Evolutionary conservation across 2,113 vertebrate genomes (phyloP).

Genomic region (Pipa parva): DNA sequence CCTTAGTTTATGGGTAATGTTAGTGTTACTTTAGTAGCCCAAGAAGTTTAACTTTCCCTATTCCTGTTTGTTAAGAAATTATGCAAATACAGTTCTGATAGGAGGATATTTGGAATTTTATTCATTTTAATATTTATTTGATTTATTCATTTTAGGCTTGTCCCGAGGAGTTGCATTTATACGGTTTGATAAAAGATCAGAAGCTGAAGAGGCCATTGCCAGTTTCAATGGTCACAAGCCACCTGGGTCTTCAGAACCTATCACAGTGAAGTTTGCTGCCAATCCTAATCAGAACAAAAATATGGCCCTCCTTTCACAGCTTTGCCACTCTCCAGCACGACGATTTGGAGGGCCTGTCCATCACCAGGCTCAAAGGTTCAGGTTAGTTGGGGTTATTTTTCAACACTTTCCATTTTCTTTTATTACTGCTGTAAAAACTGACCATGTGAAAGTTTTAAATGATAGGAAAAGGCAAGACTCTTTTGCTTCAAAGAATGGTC

Average conservation of each 20-base stretch:
- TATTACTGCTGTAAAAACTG: no score
- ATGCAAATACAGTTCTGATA: neutral
- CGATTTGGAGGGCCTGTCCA: slow-evolving; percentile 92
- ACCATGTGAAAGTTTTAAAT: no score
- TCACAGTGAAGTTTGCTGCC: slow-evolving; percentile 95
- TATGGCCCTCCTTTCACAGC: slow-evolving; percentile 86
- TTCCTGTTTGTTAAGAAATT: no score
- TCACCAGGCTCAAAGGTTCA: slow-evolving; percentile 95
- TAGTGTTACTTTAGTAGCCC: no score
- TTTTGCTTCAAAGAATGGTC: no score
- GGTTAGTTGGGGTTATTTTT: slow-evolving; percentile 74
- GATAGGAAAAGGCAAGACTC: no score
- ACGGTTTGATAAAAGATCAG: slow-evolving; percentile 90
- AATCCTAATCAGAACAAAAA: slow-evolving; percentile 97
- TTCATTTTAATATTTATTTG: slow-evolving; percentile 48
- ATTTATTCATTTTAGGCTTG: slow-evolving; percentile 71
- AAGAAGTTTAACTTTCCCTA: no score
- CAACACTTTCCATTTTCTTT: slow-evolving; percentile 49
- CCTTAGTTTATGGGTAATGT: no score
- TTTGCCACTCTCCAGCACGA: slow-evolving; percentile 89
- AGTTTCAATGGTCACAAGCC: slow-evolving; percentile 95
- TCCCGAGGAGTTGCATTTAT: slow-evolving; percentile 96
- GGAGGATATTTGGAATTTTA: neutral
- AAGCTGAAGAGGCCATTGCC: slow-evolving; percentile 94
- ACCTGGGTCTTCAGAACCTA: slow-evolving; percentile 84